Base-by-base conservation (phyloP, 2,797 vertebrate genomes). In the Sebastes oblongus region DNA sequence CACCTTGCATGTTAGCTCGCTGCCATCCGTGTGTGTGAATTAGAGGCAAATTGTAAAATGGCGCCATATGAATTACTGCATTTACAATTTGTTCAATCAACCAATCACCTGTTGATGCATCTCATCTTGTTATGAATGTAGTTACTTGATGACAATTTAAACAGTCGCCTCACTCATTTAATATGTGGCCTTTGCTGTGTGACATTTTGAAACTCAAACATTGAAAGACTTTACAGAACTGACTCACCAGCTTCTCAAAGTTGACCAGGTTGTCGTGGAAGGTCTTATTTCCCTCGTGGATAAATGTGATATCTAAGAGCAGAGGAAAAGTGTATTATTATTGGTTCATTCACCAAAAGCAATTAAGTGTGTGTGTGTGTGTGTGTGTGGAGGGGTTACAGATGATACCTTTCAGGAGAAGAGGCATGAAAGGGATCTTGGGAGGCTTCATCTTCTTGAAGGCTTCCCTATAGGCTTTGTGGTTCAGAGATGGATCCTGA, bases 361-460 rank as follows among this genome's bases (percentile, higher is more conserved):
- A 77, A 42, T 8, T 12, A 24, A 5, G 18, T 32, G 55, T 25
- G 22, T 22, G 22, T 52, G 56, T 58, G 71, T 32, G 30, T 32
- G 30, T 36, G 56, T 24, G 30, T 66, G 69, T 36, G 12, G 0
- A 3, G 5, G n/a, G n/a, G 69, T 56, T 27, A 25, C 22, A 60
- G 24, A 50, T 4, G 2, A 67, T 95, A 98, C 98, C 98, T 98
- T 99, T 99, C 78, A 99, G 94, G 74, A 99, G 93, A 88, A 99
- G 96, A 68, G 98, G 98, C 97, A 99, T 98, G 91, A 99, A 99
- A 69, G 98, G 98, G 67, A 99, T 99, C 94, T 99, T 99, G 1
- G 98, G 98, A 56, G 98, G 97, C 92, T 99, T 99, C 98, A 99
- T 99, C 92, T 97, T 98, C 95, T 98, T 99, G 94, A 99, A 99